These are phyloP conservation scores for Sitta carolinensis DNA, from an alignment of 2,797 vertebrate genomes.

Conservation along the genomic window DNA sequence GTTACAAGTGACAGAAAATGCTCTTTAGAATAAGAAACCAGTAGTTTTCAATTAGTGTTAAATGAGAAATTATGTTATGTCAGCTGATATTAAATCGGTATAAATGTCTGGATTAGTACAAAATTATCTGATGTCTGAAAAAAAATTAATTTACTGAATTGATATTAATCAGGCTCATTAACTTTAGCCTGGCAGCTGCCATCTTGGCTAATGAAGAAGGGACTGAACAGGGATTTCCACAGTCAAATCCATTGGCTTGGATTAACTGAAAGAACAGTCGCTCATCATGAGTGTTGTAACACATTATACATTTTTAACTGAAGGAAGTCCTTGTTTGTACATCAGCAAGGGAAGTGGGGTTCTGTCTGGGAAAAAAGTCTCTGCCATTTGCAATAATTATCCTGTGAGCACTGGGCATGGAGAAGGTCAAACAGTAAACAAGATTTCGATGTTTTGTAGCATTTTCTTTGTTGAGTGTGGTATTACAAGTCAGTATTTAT, in stretches of 20 bases:
- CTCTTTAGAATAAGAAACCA: slow-evolving; percentile 49
- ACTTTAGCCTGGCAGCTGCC: slow-evolving; percentile 22
- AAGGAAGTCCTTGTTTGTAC: not conserved
- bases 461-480: not conserved
- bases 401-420: not conserved
- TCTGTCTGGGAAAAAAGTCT: not conserved
- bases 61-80: slow-evolving; percentile 57
- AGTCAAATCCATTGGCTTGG: not conserved
- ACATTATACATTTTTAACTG: not conserved
- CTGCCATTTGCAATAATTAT: not conserved
- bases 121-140: slow-evolving; percentile 58
- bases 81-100: slow-evolving; percentile 49
- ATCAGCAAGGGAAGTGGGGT: not conserved
- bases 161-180: slow-evolving; percentile 44
- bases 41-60: slow-evolving; percentile 60
- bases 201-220: slow-evolving; percentile 1
- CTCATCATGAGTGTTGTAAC: not conserved
- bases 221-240: not conserved
- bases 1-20: slow-evolving; percentile 20
- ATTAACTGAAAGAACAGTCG: not conserved
- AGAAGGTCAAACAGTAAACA: not conserved
- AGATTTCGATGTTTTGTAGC: not conserved
- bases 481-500: not conserved
- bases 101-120: slow-evolving; percentile 58
- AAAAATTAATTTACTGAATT: slow-evolving; percentile 37